Evolutionary conservation across 2,888 invertebrate species (phyloP).

Genomic region (Phyllotreta cruciferae): DNA sequence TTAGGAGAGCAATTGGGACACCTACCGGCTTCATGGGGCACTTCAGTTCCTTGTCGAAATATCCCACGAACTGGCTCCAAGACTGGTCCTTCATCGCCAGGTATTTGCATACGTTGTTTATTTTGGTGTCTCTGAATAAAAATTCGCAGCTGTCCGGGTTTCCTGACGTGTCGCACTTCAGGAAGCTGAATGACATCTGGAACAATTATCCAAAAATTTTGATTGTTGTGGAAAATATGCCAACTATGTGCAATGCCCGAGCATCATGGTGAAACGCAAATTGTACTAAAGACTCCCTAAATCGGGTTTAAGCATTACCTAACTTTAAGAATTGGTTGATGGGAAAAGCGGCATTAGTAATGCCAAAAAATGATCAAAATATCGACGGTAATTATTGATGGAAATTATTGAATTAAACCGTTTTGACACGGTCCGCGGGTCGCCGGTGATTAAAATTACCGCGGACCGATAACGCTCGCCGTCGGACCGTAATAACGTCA

Average conservation of each 20-base stretch:
- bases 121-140: slow-evolving; percentile 48
- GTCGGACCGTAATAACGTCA: slow-evolving; percentile 17
- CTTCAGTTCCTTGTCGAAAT: slow-evolving; percentile 42
- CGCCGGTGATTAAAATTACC: slow-evolving; percentile 34
- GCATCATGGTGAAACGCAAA: no score
- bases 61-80: slow-evolving; percentile 48
- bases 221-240: no score
- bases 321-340: no score
- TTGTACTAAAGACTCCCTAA: no score
- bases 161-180: slow-evolving; percentile 51
- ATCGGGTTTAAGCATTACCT: no score
- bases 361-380: no score
- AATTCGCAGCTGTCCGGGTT: slow-evolving; percentile 52
- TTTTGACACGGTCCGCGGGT: slow-evolving; percentile 30
- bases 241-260: no score
- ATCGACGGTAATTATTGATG: slow-evolving; percentile 26
- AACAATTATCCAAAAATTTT: no score
- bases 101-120: slow-evolving; percentile 46
- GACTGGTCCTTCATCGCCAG: slow-evolving; percentile 46
- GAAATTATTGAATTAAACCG: slow-evolving; percentile 37
- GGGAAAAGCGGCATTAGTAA: no score
- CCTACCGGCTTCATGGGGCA: slow-evolving; percentile 53
- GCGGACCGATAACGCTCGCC: slow-evolving; percentile 28
- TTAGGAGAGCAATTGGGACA: background rate
- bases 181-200: slow-evolving; percentile 48